These are phyloP conservation scores for Camponotus pennsylvanicus DNA, from an alignment of 1,140 invertebrate species.

Conservation along the genomic window DNA sequence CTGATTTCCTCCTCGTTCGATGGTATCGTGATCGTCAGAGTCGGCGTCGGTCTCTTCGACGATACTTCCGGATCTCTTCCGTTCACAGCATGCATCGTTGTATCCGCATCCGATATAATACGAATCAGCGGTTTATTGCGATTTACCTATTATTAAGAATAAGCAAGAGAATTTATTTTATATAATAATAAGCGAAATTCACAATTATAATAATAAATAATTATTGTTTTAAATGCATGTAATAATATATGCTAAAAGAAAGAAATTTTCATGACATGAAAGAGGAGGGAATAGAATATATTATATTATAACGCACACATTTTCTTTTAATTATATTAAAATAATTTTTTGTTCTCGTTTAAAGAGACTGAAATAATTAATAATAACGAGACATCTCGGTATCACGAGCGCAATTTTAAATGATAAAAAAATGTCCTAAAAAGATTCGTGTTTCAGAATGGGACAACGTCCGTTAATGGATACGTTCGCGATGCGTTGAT, in stretches of 20 bases:
- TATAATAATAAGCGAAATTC: neutral
- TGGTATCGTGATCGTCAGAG: constrained; percentile 87
- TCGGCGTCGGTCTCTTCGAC: constrained; percentile 82
- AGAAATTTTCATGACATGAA: neutral
- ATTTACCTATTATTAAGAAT: constrained; percentile 1
- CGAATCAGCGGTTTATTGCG: constrained; percentile 68
- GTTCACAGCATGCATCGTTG: neutral
- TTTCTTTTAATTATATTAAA: neutral
- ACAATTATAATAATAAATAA: constrained; percentile 9
- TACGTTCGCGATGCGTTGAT: constrained; percentile 22
- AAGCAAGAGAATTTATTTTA: neutral
- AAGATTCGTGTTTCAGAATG: constrained; percentile 34
- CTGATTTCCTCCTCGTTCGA: constrained; percentile 86
- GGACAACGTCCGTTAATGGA: constrained; percentile 26
- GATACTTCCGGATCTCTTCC: constrained; percentile 7
- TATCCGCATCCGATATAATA: constrained; percentile 62
- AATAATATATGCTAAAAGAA: neutral
- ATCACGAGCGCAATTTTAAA: neutral
- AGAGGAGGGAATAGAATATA: neutral
- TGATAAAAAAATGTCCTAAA: neutral
- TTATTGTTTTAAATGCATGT: neutral
- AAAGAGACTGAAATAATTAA: neutral
- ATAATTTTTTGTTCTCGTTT: neutral
- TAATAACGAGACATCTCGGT: neutral
- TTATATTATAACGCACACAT: neutral